These are phyloP conservation scores for Chelonus insularis DNA, from an alignment of 1,140 invertebrate species.

Conservation along the genomic window DNA sequence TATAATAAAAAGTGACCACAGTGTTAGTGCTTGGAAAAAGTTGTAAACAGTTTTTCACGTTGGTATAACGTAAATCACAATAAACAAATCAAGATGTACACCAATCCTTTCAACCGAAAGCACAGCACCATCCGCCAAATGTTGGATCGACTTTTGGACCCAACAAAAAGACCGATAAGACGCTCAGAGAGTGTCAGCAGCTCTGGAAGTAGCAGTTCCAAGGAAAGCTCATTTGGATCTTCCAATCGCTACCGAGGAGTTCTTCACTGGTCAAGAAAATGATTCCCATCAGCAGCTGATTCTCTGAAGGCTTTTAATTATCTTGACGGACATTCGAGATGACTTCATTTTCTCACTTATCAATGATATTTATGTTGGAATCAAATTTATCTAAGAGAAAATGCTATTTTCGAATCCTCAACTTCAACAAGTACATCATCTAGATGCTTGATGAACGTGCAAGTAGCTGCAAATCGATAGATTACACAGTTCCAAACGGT, in stretches of 20 bases:
- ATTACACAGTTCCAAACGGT: no score
- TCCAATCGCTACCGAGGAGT: conserved; percentile 37
- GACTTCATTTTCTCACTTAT: background rate
- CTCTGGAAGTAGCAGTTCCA: conserved; percentile 46
- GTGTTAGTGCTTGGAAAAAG: no score
- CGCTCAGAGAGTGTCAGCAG: conserved; percentile 53
- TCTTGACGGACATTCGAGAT: background rate
- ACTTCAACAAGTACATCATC: no score
- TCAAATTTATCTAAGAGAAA: no score
- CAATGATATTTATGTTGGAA: background rate
- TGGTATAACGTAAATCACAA: no score
- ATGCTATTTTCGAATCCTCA: no score
- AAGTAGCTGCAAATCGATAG: no score
- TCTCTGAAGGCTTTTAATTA: background rate
- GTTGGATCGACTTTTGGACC: conserved; percentile 65
- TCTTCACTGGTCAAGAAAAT: conserved; percentile 51
- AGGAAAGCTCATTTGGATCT: conserved; percentile 41
- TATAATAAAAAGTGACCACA: no score
- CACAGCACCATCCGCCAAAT: conserved; percentile 72
- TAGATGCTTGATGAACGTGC: no score
- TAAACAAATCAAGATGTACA: conserved; percentile 63
- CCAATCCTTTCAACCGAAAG: conserved; percentile 74
- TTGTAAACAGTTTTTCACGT: no score
- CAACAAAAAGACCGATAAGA: conserved; percentile 46
- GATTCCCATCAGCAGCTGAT: background rate